A percentile compares a stretch with the other conserved stretches of the same genome.
These are phyloP conservation scores for Heliconius eleuchia DNA, from an alignment of 1,140 invertebrate genomes.

Conservation along the genomic window DNA sequence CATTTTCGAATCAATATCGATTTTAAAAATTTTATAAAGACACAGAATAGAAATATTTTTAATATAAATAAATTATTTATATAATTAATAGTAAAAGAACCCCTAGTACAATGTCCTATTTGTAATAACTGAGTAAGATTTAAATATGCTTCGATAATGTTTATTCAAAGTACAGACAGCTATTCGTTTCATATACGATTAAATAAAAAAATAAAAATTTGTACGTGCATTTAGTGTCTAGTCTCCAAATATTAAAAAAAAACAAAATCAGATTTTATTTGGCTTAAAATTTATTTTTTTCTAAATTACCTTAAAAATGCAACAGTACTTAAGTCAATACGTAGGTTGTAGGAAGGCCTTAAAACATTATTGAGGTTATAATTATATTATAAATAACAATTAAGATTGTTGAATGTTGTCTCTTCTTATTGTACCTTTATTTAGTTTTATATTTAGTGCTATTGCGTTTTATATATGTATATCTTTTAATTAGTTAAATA, in stretches of 20 bases:
- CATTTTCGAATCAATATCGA: neutral
- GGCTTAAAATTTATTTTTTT: neutral
- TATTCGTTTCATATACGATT: neutral
- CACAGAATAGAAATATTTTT: constrained; percentile 12
- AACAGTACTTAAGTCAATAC: constrained; percentile 33
- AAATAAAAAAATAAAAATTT: neutral
- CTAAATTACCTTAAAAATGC: neutral
- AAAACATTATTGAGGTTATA: constrained; percentile 24
- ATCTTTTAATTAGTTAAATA: neutral
- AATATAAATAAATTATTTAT: constrained; percentile 20
- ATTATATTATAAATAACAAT: constrained; percentile 28
- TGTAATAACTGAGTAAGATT: neutral
- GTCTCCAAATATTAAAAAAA: neutral
- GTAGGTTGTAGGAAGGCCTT: constrained; percentile 37
- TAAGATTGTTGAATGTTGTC: constrained; percentile 40
- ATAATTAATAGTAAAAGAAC: neutral
- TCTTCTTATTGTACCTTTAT: constrained; percentile 32
- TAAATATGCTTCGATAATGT: neutral
- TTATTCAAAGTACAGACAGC: neutral
- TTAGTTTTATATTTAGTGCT: constrained; percentile 33
- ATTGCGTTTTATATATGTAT: neutral
- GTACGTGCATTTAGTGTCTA: constrained; percentile 18
- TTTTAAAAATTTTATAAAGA: neutral
- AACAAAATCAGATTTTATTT: neutral
- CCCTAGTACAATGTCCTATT: constrained; percentile 8